Evolutionary conservation across 2,797 vertebrate genomes (phyloP), one percentile per base, ranked within the genome.

Genomic region (Oreochromis mossambicus): DNA sequence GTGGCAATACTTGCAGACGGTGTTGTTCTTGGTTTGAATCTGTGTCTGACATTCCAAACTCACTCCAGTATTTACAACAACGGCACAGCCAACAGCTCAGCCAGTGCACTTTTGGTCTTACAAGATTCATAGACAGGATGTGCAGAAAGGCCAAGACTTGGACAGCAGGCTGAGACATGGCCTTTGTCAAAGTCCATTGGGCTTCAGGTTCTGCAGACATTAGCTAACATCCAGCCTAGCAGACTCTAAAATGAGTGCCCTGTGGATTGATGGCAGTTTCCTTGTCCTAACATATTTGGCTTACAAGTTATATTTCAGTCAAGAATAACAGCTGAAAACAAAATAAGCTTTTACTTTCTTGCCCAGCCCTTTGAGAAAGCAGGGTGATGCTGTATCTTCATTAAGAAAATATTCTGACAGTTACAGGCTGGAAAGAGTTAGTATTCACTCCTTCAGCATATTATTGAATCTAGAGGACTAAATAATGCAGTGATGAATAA

Each of bases 21-120:
- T 87, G 89, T 86, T 91, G 83, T 81, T 94, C 88, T 92, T 92
- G 94, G 91, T 92, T 81, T 80, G 15, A 88, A 81, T 51, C 29
- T 87, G 85, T 76, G 88, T 91, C 91, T 91, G 86, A 91, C 87
- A 94, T 94, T 90, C 90, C 91, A 80, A 58, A 85, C 85, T 80
- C 86, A 84, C 82, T 85, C 81, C 81, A 80, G 84, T 91, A 85
- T 94, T 95, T 91, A 89, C 79, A 87, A 82, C 92, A 68, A 38
- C 63, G 2, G 79, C 80, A 80, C 34, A 3, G 75, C 86, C 81
- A 77, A n/a, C 13, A 2, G 79, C 77, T 84, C 83, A 32, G 76
- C 68, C 52, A 14, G 38, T 79, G 61, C 77, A 79, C 77, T 61
- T 73, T 84, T 61, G 86, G 88, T 88, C 81, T 92, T 84, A 92